phyloP scores from a whole-genome alignment of 2,797 vertebrate species.

The Crenuchus spilurus region DNA sequence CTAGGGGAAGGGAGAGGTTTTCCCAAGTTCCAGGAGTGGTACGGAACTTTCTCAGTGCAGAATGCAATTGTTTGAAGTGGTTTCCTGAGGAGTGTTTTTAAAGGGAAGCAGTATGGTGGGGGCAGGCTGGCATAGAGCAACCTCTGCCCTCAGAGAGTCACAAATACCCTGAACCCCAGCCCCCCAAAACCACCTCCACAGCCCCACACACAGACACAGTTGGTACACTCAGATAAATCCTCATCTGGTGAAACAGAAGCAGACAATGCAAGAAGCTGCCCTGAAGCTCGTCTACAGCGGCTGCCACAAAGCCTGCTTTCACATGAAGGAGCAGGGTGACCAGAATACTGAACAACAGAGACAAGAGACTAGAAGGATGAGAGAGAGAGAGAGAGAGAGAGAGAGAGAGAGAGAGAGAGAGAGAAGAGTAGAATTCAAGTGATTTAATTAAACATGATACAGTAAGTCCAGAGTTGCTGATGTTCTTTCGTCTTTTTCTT shows the following conservation, averaged over 20 bases:
- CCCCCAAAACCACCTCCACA: slow-evolving; percentile 24
- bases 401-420: slow-evolving; percentile 4
- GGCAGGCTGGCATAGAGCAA: slow-evolving; percentile 58
- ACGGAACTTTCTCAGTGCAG: slow-evolving; percentile 58
- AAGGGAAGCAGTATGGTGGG: slow-evolving; percentile 59
- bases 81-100: slow-evolving; percentile 67
- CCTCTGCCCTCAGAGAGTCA: slow-evolving; percentile 53
- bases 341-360: slow-evolving; percentile 21
- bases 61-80: slow-evolving; percentile 68
- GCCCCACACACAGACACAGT: slow-evolving; percentile 7
- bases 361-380: neutral
- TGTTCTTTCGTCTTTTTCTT: too few relatives aligned
- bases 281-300: neutral
- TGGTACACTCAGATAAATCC: neutral
- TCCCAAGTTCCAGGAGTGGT: slow-evolving; percentile 62
- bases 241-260: slow-evolving; percentile 1
- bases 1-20: slow-evolving; percentile 66
- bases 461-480: too few relatives aligned
- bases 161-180: slow-evolving; percentile 41
- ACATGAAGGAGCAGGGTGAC: neutral
- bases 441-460: too few relatives aligned
- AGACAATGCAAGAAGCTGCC: neutral
- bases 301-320: slow-evolving; percentile 28
- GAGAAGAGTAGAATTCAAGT: too few relatives aligned
- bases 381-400: neutral